phyloP scores from a whole-genome alignment of 2,888 invertebrate genomes.

The Trissoscelio sp. region DNA sequence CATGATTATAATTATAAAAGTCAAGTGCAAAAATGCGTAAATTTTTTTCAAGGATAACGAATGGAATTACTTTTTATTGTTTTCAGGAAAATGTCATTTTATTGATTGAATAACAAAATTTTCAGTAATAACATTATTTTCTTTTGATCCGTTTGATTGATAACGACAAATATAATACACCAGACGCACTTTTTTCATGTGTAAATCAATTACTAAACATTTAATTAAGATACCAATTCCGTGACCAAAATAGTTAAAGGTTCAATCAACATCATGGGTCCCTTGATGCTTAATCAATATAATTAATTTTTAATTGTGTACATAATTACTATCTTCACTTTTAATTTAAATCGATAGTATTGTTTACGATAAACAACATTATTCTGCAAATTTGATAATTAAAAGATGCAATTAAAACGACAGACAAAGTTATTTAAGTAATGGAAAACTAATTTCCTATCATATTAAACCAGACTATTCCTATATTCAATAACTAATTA shows the following conservation, averaged over 20 bases:
- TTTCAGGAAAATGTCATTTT: too few relatives aligned
- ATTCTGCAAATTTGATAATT: not conserved
- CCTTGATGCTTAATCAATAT: not conserved
- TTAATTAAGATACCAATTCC: slow-evolving; percentile 30
- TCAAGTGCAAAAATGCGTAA: too few relatives aligned
- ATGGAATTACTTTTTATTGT: too few relatives aligned
- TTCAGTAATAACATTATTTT: not conserved
- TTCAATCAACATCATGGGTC: not conserved
- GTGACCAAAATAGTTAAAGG: slow-evolving; percentile 23
- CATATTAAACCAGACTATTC: not conserved
- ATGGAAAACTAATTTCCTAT: slow-evolving; percentile 4
- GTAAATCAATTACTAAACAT: slow-evolving; percentile 6
- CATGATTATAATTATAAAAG: too few relatives aligned
- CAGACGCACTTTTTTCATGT: not conserved
- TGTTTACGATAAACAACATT: not conserved
- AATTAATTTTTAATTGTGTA: slow-evolving; percentile 11
- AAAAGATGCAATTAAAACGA: not conserved
- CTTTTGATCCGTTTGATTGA: not conserved
- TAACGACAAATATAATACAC: too few relatives aligned
- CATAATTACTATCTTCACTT: too few relatives aligned
- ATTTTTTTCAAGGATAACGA: too few relatives aligned
- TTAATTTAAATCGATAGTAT: too few relatives aligned
- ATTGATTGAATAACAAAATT: too few relatives aligned
- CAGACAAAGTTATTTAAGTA: slow-evolving; percentile 18
- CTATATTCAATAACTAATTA: slow-evolving; percentile 21